phyloP scores from a whole-genome alignment of 2,113 vertebrate genomes.

The Zapus hudsonius region DNA sequence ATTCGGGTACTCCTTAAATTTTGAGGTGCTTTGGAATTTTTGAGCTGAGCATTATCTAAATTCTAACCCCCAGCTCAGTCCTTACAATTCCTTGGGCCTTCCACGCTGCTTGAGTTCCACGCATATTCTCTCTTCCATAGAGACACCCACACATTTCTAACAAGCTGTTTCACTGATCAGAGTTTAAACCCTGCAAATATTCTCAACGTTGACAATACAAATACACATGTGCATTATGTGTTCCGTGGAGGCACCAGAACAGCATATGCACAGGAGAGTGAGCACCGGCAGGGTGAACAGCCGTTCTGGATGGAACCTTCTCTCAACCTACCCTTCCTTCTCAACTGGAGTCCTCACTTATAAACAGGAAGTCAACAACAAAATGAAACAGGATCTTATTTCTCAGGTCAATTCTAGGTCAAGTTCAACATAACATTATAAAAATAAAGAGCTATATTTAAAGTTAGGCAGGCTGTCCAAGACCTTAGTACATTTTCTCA shows the following conservation, averaged over 20 bases:
- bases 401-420: slow-evolving; percentile 40
- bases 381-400: slow-evolving; percentile 24
- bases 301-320: background rate
- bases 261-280: background rate
- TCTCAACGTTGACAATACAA: background rate
- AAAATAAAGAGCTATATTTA: slow-evolving; percentile 41
- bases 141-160: background rate
- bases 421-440: slow-evolving; percentile 23
- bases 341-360: background rate
- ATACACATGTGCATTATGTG: fast-evolving
- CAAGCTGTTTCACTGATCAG: background rate
- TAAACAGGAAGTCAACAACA: slow-evolving; percentile 18
- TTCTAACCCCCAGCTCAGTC: too few species aligned
- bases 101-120: too few species aligned
- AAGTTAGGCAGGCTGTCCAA: background rate
- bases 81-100: too few species aligned
- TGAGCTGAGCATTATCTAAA: too few species aligned
- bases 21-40: too few species aligned
- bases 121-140: background rate
- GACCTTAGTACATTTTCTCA: slow-evolving; percentile 24
- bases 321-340: background rate
- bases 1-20: too few species aligned
- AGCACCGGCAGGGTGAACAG: background rate
- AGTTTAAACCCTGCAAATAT: background rate
- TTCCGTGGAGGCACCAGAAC: background rate